Evolutionary conservation across 2,888 invertebrate genomes (phyloP).

Genomic region (Napeogenes sylphis): DNA sequence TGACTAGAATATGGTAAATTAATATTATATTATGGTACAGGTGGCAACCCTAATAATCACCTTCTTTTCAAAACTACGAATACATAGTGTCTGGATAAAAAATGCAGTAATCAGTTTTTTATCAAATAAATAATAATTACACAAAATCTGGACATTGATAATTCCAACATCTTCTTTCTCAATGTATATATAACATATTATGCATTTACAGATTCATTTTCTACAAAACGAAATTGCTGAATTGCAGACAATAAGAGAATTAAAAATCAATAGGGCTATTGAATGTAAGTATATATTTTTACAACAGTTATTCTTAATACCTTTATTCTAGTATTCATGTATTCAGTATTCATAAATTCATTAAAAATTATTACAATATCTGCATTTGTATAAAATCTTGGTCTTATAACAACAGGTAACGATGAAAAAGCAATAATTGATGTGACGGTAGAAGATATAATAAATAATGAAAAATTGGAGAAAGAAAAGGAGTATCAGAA

Average conservation of each 20-base stretch:
- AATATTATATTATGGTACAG: too few species aligned
- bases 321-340: too few species aligned
- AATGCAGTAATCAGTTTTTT: too few species aligned
- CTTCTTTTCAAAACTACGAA: background rate
- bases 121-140: too few species aligned
- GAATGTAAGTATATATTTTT: constrained; percentile 54
- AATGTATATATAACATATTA: background rate
- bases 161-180: too few species aligned
- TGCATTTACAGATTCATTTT: constrained; percentile 53
- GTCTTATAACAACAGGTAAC: constrained; percentile 43
- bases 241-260: constrained; percentile 57
- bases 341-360: too few species aligned
- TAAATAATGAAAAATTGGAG: constrained; percentile 82
- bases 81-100: too few species aligned
- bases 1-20: too few species aligned
- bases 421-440: constrained; percentile 67
- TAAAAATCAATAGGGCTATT: constrained; percentile 65
- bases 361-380: background rate
- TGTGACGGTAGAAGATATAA: constrained; percentile 82
- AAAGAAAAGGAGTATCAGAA: constrained; percentile 84
- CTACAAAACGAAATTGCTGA: constrained; percentile 66
- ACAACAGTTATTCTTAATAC: background rate
- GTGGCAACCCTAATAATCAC: background rate
- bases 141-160: too few species aligned
- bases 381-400: background rate